A percentile compares a stretch with the other conserved stretches of the same genome.
Evolutionary conservation across 2,797 vertebrate genomes (phyloP).

Genomic region (Hoplostethus atlanticus): DNA sequence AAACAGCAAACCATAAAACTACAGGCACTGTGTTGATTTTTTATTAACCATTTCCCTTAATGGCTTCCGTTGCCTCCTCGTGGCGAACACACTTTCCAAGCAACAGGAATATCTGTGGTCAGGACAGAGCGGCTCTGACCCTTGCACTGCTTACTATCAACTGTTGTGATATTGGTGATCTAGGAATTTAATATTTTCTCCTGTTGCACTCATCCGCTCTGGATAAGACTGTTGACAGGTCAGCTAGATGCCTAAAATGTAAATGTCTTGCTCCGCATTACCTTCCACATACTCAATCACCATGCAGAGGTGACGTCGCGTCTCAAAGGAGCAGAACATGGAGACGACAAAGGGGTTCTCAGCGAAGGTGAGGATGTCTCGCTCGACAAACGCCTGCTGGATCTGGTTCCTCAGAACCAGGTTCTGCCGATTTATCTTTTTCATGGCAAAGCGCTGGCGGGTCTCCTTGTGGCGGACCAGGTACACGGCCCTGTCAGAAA

Average conservation of each 20-base stretch:
- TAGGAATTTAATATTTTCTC: not conserved
- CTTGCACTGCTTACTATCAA: not conserved
- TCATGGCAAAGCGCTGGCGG: conserved; percentile 96
- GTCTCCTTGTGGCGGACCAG: conserved; percentile 95
- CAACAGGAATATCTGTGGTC: not conserved
- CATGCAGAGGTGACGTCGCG: conserved; percentile 95
- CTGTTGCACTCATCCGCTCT: not conserved
- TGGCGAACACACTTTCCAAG: not conserved
- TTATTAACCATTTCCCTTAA: not conserved
- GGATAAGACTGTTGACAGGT: not conserved
- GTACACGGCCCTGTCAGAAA: conserved; percentile 90
- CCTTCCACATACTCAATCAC: conserved; percentile 99
- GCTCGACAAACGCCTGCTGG: conserved; percentile 97
- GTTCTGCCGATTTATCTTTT: conserved; percentile 99
- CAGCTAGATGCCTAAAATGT: not conserved
- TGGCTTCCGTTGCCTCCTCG: not conserved
- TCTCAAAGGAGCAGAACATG: conserved; percentile 99
- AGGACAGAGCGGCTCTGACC: not conserved
- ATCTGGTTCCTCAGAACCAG: conserved; percentile 97
- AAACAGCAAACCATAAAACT: conserved; percentile 7
- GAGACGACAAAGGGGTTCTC: conserved; percentile 98
- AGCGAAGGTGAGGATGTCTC: conserved; percentile 97
- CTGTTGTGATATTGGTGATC: not conserved
- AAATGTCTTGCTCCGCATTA: conserved; percentile 61
- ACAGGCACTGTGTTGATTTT: too few relatives aligned